phyloP scores from a whole-genome alignment of 2,888 invertebrate species.

The Stomorhina lunata region DNA sequence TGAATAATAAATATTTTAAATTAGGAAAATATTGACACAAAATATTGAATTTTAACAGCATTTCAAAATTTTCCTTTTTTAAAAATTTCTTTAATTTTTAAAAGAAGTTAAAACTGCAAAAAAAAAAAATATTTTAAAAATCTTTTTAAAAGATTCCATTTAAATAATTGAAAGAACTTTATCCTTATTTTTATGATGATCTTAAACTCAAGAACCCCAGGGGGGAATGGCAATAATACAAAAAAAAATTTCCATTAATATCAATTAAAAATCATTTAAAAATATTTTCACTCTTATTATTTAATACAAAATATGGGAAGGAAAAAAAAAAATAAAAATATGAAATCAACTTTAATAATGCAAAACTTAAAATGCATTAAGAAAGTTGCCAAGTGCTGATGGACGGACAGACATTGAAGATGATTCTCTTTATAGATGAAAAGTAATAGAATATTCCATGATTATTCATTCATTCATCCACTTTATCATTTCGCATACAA shows the following conservation, averaged over 20 bases:
- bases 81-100: too few relatives aligned
- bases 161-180: too few relatives aligned
- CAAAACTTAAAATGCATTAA: constrained; percentile 30
- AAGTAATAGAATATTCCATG: constrained; percentile 42
- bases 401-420: constrained; percentile 8
- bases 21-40: too few relatives aligned
- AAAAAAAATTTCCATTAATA: constrained; percentile 58
- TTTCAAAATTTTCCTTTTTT: too few relatives aligned
- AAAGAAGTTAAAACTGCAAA: too few relatives aligned
- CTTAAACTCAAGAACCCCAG: neutral
- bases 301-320: neutral
- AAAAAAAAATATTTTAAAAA: too few relatives aligned
- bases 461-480: constrained; percentile 47
- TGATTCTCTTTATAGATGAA: too few relatives aligned
- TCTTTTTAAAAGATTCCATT: too few relatives aligned
- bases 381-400: constrained; percentile 8
- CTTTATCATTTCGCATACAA: neutral
- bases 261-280: constrained; percentile 63
- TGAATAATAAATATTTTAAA: too few relatives aligned
- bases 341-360: constrained; percentile 4
- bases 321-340: constrained; percentile 16
- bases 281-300: constrained; percentile 25
- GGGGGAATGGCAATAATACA: constrained; percentile 11
- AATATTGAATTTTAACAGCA: too few relatives aligned
- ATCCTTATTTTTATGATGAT: neutral